A percentile compares a stretch with the other conserved stretches of the same genome.
Evolutionary conservation across 2,797 vertebrate genomes (phyloP).

Genomic region (Picus viridis): DNA sequence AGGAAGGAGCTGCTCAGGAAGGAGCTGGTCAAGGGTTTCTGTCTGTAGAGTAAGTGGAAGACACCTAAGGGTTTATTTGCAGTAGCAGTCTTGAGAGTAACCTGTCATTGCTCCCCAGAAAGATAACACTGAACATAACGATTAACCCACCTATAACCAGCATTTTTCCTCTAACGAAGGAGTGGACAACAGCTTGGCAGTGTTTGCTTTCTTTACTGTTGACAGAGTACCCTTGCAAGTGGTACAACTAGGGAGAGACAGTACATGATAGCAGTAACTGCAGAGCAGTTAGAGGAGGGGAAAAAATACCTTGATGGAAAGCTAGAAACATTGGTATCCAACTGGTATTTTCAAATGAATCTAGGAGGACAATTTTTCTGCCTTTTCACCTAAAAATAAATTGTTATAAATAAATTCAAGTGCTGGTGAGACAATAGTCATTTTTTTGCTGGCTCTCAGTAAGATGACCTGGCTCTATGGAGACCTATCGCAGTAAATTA

Average conservation of each 20-base stretch:
- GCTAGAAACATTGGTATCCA: neutral
- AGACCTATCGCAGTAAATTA: neutral
- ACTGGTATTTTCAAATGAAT: slow-evolving; percentile 23
- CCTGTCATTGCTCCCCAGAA: neutral
- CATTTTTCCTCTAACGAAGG: neutral
- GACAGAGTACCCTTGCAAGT: neutral
- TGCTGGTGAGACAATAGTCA: neutral
- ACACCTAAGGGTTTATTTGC: neutral
- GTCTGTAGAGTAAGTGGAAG: neutral
- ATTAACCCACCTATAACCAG: neutral
- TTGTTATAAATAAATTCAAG: slow-evolving; percentile 20
- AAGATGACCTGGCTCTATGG: neutral
- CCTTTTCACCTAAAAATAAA: slow-evolving; percentile 38
- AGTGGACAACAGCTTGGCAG: neutral
- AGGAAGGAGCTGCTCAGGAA: neutral
- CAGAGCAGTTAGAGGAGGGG: neutral
- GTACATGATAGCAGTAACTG: neutral
- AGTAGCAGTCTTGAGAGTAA: neutral
- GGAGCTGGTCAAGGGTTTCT: neutral
- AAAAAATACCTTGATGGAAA: slow-evolving; percentile 3
- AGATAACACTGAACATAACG: neutral
- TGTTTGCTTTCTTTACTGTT: neutral
- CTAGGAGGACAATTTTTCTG: slow-evolving; percentile 2
- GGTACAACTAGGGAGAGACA: neutral
- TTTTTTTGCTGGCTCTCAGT: neutral